Evolutionary conservation across 2,888 invertebrate species (phyloP).

Genomic region (Trissolcus japonicus): DNA sequence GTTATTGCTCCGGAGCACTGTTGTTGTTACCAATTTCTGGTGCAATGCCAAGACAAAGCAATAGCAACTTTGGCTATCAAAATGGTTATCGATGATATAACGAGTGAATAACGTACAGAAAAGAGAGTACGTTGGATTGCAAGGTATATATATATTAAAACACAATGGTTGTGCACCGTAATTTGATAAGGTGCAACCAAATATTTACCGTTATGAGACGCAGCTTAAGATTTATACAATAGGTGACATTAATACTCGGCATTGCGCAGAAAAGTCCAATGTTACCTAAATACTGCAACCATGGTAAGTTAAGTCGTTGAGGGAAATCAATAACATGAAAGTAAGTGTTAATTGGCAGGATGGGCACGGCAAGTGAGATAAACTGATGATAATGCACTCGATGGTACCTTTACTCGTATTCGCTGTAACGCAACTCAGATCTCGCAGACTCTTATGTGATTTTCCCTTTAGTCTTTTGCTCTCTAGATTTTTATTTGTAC

Average conservation of each 20-base stretch:
- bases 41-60: conserved; percentile 1
- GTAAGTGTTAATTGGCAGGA: conserved; percentile 54
- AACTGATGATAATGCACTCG: conserved; percentile 67
- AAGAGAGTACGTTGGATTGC: neutral
- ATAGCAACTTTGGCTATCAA: neutral
- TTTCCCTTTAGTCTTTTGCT: conserved; percentile 78
- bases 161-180: conserved; percentile 4
- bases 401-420: conserved; percentile 78
- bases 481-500: conserved; percentile 76
- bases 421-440: conserved; percentile 80
- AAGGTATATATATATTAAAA: neutral
- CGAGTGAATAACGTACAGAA: neutral
- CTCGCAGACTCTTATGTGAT: conserved; percentile 80
- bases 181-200: conserved; percentile 43
- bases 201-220: conserved; percentile 52
- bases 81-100: neutral
- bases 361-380: conserved; percentile 37
- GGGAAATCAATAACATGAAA: conserved; percentile 43
- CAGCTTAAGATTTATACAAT: conserved; percentile 48
- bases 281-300: conserved; percentile 64
- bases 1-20: neutral
- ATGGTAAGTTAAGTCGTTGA: conserved; percentile 58
- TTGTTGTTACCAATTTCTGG: neutral
- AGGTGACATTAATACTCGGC: conserved; percentile 53
- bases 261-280: conserved; percentile 50